These are phyloP conservation scores for Drosophila paulistorum DNA, from an alignment of 1,140 invertebrate genomes.

Conservation along the genomic window DNA sequence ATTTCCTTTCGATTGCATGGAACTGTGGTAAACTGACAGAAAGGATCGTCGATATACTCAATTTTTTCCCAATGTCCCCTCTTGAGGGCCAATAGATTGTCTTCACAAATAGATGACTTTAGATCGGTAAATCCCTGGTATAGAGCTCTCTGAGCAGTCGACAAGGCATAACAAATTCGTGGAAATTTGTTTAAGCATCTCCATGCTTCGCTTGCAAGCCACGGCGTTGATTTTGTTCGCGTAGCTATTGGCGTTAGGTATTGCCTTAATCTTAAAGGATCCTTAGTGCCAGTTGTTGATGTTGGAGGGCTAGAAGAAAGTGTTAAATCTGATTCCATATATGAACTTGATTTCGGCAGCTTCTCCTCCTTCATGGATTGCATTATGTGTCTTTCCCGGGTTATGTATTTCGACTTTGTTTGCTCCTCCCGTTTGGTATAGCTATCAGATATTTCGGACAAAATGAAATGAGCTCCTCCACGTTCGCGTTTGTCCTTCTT, in stretches of 20 bases:
- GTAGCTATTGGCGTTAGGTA: no score
- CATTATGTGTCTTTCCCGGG: not conserved
- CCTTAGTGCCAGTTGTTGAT: no score
- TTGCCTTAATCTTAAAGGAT: no score
- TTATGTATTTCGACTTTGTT: no score
- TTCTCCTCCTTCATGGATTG: no score
- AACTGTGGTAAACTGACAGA: constrained; percentile 37
- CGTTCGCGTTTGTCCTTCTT: not conserved
- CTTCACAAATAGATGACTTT: not conserved
- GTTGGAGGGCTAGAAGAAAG: no score
- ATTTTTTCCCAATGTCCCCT: not conserved
- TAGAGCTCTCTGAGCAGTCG: constrained; percentile 40
- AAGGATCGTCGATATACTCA: not conserved
- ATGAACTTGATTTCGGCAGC: no score
- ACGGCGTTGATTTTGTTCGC: no score
- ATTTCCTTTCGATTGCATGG: constrained; percentile 29
- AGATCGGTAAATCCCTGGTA: constrained; percentile 35
- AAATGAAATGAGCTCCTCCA: constrained; percentile 32
- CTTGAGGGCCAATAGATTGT: not conserved
- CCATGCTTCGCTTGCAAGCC: no score
- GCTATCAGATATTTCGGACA: not conserved
- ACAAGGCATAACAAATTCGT: constrained; percentile 4
- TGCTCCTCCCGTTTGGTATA: not conserved
- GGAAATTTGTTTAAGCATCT: not conserved
- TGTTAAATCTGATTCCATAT: no score